Conservation (phyloP, 2,888 invertebrate species). For the Lamellibrachia satsuma region DNA sequence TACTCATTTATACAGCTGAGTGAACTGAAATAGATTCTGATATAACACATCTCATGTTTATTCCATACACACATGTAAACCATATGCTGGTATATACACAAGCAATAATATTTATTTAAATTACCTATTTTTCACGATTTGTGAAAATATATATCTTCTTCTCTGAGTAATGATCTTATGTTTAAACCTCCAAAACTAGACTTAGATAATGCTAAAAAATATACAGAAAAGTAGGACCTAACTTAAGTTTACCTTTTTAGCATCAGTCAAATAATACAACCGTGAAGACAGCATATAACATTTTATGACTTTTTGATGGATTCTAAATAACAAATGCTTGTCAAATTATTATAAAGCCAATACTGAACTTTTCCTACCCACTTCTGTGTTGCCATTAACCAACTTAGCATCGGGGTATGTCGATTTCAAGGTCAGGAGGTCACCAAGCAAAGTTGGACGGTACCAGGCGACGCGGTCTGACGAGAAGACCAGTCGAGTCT, state of each 20-base stretch:
- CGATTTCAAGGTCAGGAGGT: constrained; percentile 76
- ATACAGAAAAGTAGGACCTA: too few species aligned
- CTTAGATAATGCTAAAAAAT: neutral
- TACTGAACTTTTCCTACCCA: constrained; percentile 70
- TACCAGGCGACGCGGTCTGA: constrained; percentile 79
- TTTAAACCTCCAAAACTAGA: too few species aligned
- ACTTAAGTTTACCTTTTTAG: too few species aligned
- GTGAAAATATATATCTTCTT: too few species aligned
- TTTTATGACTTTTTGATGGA: too few species aligned
- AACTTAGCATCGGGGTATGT: constrained; percentile 63
- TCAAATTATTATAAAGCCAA: neutral
- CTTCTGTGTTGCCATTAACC: constrained; percentile 88
- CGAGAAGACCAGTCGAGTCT: constrained; percentile 72
- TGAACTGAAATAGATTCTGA: too few species aligned
- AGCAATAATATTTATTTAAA: neutral
- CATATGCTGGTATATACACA: too few species aligned
- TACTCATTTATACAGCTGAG: too few species aligned
- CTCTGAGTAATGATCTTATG: too few species aligned
- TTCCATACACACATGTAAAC: neutral
- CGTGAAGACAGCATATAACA: too few species aligned
- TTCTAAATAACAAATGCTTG: neutral
- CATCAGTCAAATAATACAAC: too few species aligned
- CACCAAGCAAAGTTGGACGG: constrained; percentile 75
- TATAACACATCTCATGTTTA: too few species aligned
- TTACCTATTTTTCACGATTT: neutral